Conservation (phyloP, 2,113 vertebrate species). For the Peromyscus californicus region DNA sequence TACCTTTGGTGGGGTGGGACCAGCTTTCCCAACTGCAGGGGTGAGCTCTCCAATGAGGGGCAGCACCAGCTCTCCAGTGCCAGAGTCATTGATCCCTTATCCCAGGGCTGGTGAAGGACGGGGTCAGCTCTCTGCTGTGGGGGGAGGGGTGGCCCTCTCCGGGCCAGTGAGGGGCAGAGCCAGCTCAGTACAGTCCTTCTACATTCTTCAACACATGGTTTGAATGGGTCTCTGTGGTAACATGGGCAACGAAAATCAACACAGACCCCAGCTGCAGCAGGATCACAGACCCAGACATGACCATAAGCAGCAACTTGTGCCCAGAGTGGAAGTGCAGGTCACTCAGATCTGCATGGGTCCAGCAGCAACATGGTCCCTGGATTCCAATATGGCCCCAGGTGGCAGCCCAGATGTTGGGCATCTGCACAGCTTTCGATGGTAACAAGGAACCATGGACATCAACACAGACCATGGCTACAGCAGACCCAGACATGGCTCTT, state of each 20-base stretch:
- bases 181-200: not conserved
- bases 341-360: not conserved
- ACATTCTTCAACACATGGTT: not conserved
- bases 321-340: not conserved
- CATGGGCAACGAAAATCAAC: not conserved
- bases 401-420: not conserved
- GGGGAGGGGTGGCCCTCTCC: not conserved
- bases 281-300: not conserved
- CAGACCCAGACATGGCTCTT: not conserved
- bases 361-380: not conserved
- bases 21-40: not conserved
- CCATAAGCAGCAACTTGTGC: not conserved
- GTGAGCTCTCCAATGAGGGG: too few relatives aligned
- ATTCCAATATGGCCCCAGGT: not conserved
- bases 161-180: not conserved
- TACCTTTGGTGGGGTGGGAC: not conserved
- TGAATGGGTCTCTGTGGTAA: not conserved
- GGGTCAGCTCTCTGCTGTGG: not conserved
- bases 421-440: not conserved
- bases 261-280: not conserved
- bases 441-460: not conserved
- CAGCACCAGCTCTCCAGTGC: too few relatives aligned
- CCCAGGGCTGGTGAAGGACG: not conserved
- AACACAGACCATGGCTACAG: not conserved
- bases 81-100: not conserved